Evolutionary conservation across 1,140 invertebrate species (phyloP), one percentile per base, ranked within the genome.

Genomic region (Solenopsis invicta): DNA sequence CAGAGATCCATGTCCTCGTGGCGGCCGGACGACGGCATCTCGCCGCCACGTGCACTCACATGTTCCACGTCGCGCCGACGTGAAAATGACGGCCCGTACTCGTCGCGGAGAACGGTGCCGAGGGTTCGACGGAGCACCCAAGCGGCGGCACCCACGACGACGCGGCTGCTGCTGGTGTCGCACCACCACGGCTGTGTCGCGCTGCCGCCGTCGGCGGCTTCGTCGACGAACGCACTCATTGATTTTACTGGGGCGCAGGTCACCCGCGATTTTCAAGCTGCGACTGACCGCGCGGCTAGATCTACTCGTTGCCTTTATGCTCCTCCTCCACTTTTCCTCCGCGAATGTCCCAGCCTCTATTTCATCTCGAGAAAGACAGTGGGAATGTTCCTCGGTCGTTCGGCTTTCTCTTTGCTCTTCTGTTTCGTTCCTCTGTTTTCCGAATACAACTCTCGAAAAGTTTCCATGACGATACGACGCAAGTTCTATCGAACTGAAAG

Each of bases 1-100:
- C 94, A 94, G 37, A 95, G 93, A 85, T 95, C 93, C 93, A 93
- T 94, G 56, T 95, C 91, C 66, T 94, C 94, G n/a, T n/a, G n/a
- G 69, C 69, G 24, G 41, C 93, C 91, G 10, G 92, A 92, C 16
- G 92, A 92, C 77, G 93, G 95, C 94, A 95, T 95, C 64, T 90
- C 90, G 75, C 52, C 12, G 10, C 34, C 10, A 13, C 71, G 21
- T 34, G 37, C 87, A 88, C 88, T 95, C 84, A 94, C 94, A 95
- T 94, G 87, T 88, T 86, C 86, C 61, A 72, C 75, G 10, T 50
- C 66, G 41, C 62, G 86, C 75, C 62, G 37, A 87, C 34, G 84
- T 69, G 50, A 62, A 87, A 54, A 2, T 5, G 37, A 4, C 48
- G 88, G 88, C 86, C 80, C 34, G n/a, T 24, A 48, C 66, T 34